These are phyloP conservation scores for Nomada ferruginata DNA, from an alignment of 2,888 invertebrate species.

Conservation along the genomic window DNA sequence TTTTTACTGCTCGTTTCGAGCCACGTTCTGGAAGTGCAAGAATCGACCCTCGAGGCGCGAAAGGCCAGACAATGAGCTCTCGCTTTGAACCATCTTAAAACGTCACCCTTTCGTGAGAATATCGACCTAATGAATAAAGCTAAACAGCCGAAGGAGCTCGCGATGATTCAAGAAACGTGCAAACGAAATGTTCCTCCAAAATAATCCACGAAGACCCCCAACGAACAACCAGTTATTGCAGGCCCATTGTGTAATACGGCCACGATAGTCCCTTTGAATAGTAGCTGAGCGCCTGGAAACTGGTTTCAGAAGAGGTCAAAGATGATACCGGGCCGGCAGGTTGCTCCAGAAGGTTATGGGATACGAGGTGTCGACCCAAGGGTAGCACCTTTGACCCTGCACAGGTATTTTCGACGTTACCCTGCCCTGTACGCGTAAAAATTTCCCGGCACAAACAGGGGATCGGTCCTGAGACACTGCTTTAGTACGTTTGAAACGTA, in stretches of 20 bases:
- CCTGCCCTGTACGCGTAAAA: not conserved
- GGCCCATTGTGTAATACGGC: conserved; percentile 49
- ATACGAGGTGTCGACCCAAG: conserved; percentile 73
- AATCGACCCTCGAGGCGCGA: conserved; percentile 33
- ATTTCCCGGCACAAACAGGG: not conserved
- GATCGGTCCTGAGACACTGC: not conserved
- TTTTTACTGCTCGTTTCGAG: not conserved
- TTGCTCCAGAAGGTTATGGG: conserved; percentile 68
- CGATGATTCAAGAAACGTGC: conserved; percentile 31
- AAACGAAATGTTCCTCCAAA: conserved; percentile 41
- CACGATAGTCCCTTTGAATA: conserved; percentile 12
- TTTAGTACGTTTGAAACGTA: not conserved
- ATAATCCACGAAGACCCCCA: conserved; percentile 63
- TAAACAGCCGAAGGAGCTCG: conserved; percentile 45
- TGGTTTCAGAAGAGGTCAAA: conserved; percentile 64
- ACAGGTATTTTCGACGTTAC: conserved; percentile 70
- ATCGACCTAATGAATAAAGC: conserved; percentile 79
- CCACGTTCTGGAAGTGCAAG: not conserved
- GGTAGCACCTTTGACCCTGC: conserved; percentile 75
- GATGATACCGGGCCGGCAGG: conserved; percentile 71
- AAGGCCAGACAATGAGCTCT: conserved; percentile 32
- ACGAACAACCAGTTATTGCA: conserved; percentile 76
- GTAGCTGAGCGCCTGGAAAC: conserved; percentile 44
- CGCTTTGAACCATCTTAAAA: conserved; percentile 25
- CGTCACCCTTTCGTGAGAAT: conserved; percentile 67